Evolutionary conservation across 2,113 vertebrate genomes (phyloP).

Genomic region (Rhinoptilus africanus): DNA sequence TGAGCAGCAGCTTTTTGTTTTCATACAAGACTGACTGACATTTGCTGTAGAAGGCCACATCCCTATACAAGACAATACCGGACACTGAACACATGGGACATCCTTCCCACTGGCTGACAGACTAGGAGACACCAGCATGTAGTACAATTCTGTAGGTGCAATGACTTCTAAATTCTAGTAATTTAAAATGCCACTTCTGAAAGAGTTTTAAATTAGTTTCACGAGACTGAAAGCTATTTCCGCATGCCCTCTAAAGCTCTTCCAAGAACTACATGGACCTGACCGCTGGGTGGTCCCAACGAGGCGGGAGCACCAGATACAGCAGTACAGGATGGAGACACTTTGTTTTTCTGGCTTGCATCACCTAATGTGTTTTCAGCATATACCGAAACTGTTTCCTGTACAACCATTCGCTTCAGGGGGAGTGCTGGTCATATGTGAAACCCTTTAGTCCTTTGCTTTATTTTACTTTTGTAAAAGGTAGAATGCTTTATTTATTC

Average conservation of each 20-base stretch:
- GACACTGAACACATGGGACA: neutral
- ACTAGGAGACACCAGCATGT: neutral
- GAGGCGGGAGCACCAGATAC: neutral
- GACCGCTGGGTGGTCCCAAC: slow-evolving; percentile 24
- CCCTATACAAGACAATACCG: neutral
- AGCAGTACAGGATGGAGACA: slow-evolving; percentile 4
- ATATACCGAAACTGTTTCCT: slow-evolving; percentile 25
- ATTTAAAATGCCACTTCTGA: neutral
- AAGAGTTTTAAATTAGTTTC: neutral
- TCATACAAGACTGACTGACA: neutral
- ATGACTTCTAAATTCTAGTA: neutral
- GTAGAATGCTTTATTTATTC: slow-evolving; percentile 54
- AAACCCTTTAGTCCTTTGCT: slow-evolving; percentile 41
- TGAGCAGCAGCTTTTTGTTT: neutral
- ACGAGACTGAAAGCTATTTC: slow-evolving; percentile 8
- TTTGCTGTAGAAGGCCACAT: neutral
- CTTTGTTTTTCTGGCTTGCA: slow-evolving; percentile 47
- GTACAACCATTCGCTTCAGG: neutral
- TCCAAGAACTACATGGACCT: neutral
- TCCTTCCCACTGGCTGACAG: neutral
- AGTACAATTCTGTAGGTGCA: neutral
- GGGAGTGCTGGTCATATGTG: neutral
- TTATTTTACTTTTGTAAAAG: slow-evolving; percentile 56
- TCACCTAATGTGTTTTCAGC: slow-evolving; percentile 43
- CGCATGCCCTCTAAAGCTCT: neutral